phyloP scores from a whole-genome alignment of 2,113 vertebrate genomes.

The Chaenogobius annularis region DNA sequence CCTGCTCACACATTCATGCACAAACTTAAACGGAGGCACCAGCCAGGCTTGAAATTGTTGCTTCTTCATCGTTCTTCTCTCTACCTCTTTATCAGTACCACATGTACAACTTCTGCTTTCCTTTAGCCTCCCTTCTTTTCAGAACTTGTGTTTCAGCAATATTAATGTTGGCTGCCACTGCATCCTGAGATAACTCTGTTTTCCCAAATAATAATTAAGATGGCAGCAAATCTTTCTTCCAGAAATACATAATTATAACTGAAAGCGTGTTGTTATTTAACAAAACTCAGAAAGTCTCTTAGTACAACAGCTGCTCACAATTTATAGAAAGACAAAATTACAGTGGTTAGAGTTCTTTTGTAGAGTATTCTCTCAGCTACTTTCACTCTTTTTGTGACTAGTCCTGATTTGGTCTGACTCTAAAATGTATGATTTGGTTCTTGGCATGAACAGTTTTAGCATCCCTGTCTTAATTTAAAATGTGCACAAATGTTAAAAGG shows the following conservation, averaged over 20 bases:
- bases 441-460: neutral
- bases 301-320: neutral
- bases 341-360: too few relatives aligned
- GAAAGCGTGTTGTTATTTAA: too few relatives aligned
- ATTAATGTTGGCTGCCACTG: constrained; percentile 50
- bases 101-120: constrained; percentile 17
- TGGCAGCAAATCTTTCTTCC: neutral
- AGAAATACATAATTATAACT: neutral
- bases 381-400: neutral
- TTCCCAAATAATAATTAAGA: constrained; percentile 16
- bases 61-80: constrained; percentile 23
- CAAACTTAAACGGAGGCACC: constrained; percentile 31
- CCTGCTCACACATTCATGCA: constrained; percentile 35
- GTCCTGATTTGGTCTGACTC: neutral
- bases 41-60: constrained; percentile 46
- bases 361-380: neutral
- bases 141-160: constrained; percentile 3
- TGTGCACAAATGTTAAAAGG: neutral
- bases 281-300: neutral
- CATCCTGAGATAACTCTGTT: constrained; percentile 33
- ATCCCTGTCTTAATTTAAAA: neutral
- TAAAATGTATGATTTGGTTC: neutral
- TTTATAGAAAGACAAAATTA: neutral
- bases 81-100: constrained; percentile 16
- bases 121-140: neutral